Percentiles rank a stretch among this genome's conserved stretches.
Evolutionary conservation across 2,113 vertebrate genomes (phyloP).

Genomic region (Crotalus tigris): DNA sequence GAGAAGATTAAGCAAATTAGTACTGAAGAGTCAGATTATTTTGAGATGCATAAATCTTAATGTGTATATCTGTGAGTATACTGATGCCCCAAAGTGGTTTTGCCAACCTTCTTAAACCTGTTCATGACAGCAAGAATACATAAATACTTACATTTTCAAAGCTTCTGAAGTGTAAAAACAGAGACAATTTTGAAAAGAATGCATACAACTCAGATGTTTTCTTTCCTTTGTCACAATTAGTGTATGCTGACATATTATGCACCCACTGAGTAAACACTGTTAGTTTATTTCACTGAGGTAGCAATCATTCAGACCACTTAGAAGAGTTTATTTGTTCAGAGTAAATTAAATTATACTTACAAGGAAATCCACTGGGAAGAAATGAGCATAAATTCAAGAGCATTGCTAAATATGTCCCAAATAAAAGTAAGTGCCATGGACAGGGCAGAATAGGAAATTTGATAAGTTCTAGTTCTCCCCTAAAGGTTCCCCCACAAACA

Average conservation of each 20-base stretch:
- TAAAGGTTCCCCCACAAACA: not conserved
- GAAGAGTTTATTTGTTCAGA: not conserved
- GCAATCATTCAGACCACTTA: not conserved
- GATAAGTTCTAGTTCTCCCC: not conserved
- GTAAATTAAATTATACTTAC: not conserved
- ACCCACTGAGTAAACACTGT: not conserved
- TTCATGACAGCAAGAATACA: not conserved
- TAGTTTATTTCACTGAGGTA: not conserved
- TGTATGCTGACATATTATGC: not conserved
- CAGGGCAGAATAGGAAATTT: not conserved
- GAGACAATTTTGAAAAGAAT: not conserved
- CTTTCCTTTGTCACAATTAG: not conserved
- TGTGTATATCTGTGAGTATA: not conserved
- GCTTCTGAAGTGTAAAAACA: not conserved
- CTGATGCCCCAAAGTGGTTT: not conserved
- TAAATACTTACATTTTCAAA: not conserved
- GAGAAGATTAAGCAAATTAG: not conserved
- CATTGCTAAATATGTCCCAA: not conserved
- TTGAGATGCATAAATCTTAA: not conserved
- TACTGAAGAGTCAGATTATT: not conserved
- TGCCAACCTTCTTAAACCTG: not conserved
- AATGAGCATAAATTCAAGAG: not conserved
- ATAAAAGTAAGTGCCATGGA: not conserved
- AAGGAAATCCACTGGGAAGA: not conserved
- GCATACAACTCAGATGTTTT: not conserved